A percentile compares a stretch with the other conserved stretches of the same genome.
Evolutionary conservation across 1,140 invertebrate genomes (phyloP).

Genomic region (Chymomyza costata): DNA sequence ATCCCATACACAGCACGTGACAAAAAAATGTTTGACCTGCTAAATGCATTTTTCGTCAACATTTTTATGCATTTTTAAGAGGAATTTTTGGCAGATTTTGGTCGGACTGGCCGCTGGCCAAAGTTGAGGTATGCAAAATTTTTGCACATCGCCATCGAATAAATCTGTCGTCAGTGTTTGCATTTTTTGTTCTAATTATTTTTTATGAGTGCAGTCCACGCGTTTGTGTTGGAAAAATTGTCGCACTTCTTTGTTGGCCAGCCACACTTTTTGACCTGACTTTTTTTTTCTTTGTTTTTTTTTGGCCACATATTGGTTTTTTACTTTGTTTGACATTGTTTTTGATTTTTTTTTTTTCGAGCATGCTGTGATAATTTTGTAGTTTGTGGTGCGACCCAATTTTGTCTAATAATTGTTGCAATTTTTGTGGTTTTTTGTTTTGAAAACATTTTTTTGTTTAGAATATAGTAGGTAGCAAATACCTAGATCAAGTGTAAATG

Average conservation of each 20-base stretch:
- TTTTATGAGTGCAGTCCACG: slow-evolving; percentile 66
- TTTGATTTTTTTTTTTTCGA: neutral
- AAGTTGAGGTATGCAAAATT: slow-evolving; percentile 10
- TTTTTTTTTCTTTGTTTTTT: no score
- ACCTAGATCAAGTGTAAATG: no score
- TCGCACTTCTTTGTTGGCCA: slow-evolving; percentile 32
- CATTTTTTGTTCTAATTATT: slow-evolving; percentile 73
- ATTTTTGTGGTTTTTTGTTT: slow-evolving; percentile 53
- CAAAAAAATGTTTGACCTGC: slow-evolving; percentile 45
- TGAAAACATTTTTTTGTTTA: slow-evolving; percentile 2
- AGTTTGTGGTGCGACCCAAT: slow-evolving; percentile 47
- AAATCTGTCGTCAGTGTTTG: slow-evolving; percentile 19
- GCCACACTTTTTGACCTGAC: no score
- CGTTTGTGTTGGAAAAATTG: slow-evolving; percentile 47
- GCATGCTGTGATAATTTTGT: neutral
- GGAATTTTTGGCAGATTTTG: slow-evolving; percentile 43
- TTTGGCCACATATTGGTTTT: no score
- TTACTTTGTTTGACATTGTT: slow-evolving; percentile 29
- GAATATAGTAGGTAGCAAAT: no score
- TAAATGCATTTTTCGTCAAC: slow-evolving; percentile 9
- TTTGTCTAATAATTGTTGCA: slow-evolving; percentile 60
- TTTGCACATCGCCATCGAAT: slow-evolving; percentile 19
- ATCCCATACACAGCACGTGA: slow-evolving; percentile 56
- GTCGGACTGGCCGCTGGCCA: slow-evolving; percentile 24
- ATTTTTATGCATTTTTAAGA: slow-evolving; percentile 39